Evolutionary conservation across 1,140 invertebrate species (phyloP).

Genomic region (Condylostylus longicornis): DNA sequence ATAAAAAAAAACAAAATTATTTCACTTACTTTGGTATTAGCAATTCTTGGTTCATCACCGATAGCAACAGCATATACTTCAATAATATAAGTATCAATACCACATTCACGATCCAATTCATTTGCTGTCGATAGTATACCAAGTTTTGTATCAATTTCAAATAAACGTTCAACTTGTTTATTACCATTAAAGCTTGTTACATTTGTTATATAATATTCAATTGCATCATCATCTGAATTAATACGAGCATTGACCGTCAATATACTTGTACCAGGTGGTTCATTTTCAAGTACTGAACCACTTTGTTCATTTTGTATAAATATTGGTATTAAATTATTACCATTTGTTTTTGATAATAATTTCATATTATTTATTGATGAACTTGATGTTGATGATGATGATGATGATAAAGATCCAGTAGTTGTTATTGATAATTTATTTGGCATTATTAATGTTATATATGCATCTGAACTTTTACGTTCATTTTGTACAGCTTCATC

Average conservation of each 20-base stretch:
- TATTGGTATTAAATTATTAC: slow-evolving; percentile 38
- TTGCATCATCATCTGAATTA: slow-evolving; percentile 38
- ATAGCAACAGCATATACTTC: slow-evolving; percentile 68
- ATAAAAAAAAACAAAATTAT: too few species aligned
- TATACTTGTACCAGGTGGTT: slow-evolving; percentile 67
- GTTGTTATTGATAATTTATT: slow-evolving; percentile 9
- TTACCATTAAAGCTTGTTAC: slow-evolving; percentile 52
- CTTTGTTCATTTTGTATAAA: slow-evolving; percentile 48
- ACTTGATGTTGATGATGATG: too few species aligned
- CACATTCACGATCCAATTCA: slow-evolving; percentile 70
- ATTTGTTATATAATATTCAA: slow-evolving; percentile 88
- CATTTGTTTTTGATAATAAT: too few species aligned
- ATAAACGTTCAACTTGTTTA: slow-evolving; percentile 59
- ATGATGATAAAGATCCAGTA: background rate
- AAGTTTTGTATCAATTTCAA: slow-evolving; percentile 76
- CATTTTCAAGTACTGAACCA: slow-evolving; percentile 76
- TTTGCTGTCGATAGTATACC: slow-evolving; percentile 77
- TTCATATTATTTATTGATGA: slow-evolving; percentile 6
- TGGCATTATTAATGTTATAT: slow-evolving; percentile 64
- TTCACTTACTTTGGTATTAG: slow-evolving; percentile 63
- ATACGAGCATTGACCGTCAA: slow-evolving; percentile 57
- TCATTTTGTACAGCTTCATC: slow-evolving; percentile 81
- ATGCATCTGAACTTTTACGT: slow-evolving; percentile 66
- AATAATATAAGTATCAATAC: slow-evolving; percentile 61
- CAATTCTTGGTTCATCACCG: slow-evolving; percentile 47